Conservation (phyloP, 2,888 invertebrate genomes). For the Agonopterix arenella region DNA sequence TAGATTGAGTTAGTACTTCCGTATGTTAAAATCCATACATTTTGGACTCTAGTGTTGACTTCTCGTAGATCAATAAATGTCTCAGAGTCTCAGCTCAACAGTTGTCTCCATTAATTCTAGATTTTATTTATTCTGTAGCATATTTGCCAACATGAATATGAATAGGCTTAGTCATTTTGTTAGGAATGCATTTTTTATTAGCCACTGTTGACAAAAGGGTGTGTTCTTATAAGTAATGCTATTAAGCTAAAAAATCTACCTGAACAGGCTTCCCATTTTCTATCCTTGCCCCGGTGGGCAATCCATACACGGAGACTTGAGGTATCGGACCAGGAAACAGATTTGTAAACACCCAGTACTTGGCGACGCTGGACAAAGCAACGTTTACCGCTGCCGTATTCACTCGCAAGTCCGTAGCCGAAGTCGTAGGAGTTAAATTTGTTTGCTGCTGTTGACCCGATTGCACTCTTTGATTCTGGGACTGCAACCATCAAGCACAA, state of each 20-base stretch:
- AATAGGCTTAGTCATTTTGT: too few species aligned
- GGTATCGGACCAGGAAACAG: conserved; percentile 86
- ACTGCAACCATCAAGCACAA: conserved; percentile 34
- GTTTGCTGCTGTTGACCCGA: conserved; percentile 44
- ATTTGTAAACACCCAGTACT: conserved; percentile 91
- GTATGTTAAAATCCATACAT: too few species aligned
- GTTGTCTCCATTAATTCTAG: too few species aligned
- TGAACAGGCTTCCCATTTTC: conserved; percentile 80
- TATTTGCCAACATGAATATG: too few species aligned
- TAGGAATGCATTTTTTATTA: too few species aligned
- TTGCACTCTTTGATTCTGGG: conserved; percentile 28
- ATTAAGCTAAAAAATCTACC: conserved; percentile 42
- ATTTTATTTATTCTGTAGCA: too few species aligned
- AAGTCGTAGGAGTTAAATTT: conserved; percentile 68
- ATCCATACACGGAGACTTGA: conserved; percentile 83
- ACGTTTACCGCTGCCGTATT: conserved; percentile 82
- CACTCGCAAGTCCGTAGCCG: conserved; percentile 79
- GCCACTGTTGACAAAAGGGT: too few species aligned
- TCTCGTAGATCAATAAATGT: too few species aligned
- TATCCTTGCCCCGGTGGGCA: conserved; percentile 78
- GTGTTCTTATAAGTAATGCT: too few species aligned
- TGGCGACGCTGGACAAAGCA: conserved; percentile 85
- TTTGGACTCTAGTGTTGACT: too few species aligned
- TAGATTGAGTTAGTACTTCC: too few species aligned
- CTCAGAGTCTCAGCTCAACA: too few species aligned